These are phyloP conservation scores for Nanorana parkeri DNA, from an alignment of 2,113 vertebrate genomes.

Conservation along the genomic window DNA sequence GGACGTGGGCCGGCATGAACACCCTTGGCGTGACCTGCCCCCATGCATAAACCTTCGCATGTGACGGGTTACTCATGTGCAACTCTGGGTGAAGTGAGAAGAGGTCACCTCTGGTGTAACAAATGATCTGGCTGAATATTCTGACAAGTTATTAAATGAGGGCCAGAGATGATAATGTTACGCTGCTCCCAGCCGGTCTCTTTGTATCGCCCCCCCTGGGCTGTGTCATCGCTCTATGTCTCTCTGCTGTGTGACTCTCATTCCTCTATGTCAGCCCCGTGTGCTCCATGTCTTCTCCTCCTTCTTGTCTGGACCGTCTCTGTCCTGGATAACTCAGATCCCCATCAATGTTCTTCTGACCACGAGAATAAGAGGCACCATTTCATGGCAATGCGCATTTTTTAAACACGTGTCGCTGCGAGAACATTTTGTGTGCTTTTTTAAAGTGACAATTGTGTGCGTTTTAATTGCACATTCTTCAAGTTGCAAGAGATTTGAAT, in stretches of 20 bases:
- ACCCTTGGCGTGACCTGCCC: background rate
- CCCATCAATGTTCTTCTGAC: background rate
- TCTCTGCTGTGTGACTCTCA: background rate
- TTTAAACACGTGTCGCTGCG: no score
- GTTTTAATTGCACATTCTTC: no score
- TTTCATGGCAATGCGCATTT: no score
- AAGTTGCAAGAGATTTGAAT: no score
- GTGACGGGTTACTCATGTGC: background rate
- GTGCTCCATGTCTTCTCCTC: background rate
- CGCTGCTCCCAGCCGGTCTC: background rate
- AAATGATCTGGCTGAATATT: background rate
- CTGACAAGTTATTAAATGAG: constrained; percentile 24
- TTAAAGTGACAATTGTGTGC: no score
- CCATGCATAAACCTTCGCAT: background rate
- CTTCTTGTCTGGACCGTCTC: background rate
- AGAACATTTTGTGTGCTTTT: no score
- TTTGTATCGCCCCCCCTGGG: background rate
- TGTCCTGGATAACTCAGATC: no score
- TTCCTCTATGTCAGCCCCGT: constrained; percentile 10
- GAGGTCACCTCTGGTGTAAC: background rate
- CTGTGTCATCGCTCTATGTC: background rate
- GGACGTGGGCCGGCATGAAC: no score
- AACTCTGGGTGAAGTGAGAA: background rate
- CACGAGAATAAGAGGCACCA: no score
- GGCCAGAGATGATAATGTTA: background rate